Base-by-base conservation (phyloP, 2,113 vertebrate species). In the Brachyhypopomus occidentalis region DNA sequence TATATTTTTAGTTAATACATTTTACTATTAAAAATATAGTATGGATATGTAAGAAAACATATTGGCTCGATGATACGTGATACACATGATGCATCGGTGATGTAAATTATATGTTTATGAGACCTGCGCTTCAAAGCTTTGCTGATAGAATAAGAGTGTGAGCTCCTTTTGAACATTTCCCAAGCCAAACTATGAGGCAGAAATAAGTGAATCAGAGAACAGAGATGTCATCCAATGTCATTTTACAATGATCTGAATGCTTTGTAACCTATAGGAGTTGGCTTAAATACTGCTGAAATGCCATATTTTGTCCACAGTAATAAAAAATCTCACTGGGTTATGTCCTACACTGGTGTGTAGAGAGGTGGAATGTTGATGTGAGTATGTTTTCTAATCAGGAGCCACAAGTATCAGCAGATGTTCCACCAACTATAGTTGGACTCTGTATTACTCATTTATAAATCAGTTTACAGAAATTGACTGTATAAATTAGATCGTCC, bases 161-260 rank as follows among this genome's bases (percentile, higher is more conserved):
- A 38, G 36, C 19, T 23, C 27, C 27, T 36, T 36, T 17, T 16
- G 25, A 25, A 73, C 1, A 71, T 55, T 52, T 52, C 41, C 41
- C 45, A 52, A 52, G 30, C 8, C 52, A 17, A 55, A 23, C 41
- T 59, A 56, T 0, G 58, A 72, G 62, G 30, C 41, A 72, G 52
- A 80, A 41, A 71, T 70, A 84, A 85, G 86, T 48, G 84, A 92
- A 74, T 64, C 70, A 84, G 79, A 72, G 82, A 80, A 62, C 60
- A 88, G 90, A 91, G 92, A 89, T 92, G 91, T 92, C 90, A 90
- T 80, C 73, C 78, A 82, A 76, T 16, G 6, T n/a, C 11, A 22
- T 52, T 8, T 52, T 52, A 14, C 45, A 52, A 8, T 52, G n/a
- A 41, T 0, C 20, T 52, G 45, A 52, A 58, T 67, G 63, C 58